These are phyloP conservation scores for Tachypleus tridentatus DNA, from an alignment of 1,140 invertebrate species.

Conservation along the genomic window DNA sequence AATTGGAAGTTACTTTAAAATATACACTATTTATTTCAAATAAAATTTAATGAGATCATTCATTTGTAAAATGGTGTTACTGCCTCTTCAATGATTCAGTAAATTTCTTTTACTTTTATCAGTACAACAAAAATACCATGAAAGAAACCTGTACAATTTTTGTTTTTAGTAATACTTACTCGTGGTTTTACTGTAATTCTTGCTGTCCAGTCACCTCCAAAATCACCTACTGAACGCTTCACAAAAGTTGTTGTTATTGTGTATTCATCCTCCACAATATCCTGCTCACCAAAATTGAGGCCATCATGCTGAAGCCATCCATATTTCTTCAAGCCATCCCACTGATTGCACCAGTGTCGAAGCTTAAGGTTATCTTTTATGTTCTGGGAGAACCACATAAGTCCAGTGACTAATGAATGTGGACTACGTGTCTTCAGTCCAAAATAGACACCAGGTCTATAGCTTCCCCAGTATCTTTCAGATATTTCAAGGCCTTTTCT, in stretches of 20 bases:
- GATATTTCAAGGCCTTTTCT: constrained; percentile 54
- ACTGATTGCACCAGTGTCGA: constrained; percentile 89
- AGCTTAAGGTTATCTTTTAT: constrained; percentile 29
- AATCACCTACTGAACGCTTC: constrained; percentile 58
- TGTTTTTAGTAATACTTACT: constrained; percentile 6
- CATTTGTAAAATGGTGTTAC: no score
- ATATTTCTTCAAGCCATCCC: constrained; percentile 62
- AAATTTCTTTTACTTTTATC: no score
- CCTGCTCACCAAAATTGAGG: constrained; percentile 76
- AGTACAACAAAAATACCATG: no score
- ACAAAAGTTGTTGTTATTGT: constrained; percentile 76
- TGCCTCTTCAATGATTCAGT: no score
- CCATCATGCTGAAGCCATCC: constrained; percentile 91
- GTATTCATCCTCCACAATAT: constrained; percentile 67
- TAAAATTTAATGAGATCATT: no score
- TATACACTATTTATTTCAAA: no score
- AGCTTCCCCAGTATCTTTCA: constrained; percentile 52
- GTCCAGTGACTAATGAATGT: constrained; percentile 70
- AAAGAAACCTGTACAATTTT: no score
- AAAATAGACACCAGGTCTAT: constrained; percentile 39
- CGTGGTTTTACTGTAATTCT: constrained; percentile 51
- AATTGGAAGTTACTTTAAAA: no score
- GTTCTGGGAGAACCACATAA: constrained; percentile 88
- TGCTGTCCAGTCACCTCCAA: constrained; percentile 88
- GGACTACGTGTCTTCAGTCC: constrained; percentile 78